Conservation (phyloP, 2,113 vertebrate species). For the Erpornis zantholeuca region DNA sequence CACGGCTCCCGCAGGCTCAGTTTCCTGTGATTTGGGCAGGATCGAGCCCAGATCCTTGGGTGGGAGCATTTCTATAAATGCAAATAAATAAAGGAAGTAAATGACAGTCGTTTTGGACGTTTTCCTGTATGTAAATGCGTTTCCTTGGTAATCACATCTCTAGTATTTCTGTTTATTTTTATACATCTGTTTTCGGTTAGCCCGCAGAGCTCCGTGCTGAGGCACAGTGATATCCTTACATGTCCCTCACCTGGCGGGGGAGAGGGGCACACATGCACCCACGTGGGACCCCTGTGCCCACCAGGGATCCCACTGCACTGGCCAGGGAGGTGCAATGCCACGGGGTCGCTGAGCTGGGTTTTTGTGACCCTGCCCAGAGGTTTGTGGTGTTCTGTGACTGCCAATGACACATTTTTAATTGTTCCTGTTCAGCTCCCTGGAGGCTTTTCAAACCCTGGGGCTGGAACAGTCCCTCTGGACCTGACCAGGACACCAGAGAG, state of each 20-base stretch:
- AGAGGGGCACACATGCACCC: background rate
- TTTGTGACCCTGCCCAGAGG: background rate
- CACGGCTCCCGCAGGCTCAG: background rate
- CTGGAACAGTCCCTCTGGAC: background rate
- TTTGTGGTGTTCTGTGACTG: background rate
- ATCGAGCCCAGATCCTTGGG: background rate
- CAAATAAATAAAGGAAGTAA: constrained; percentile 36
- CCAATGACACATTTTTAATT: background rate
- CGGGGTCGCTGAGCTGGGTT: rapidly evolving
- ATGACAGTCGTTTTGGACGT: constrained; percentile 42
- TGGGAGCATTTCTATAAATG: constrained; percentile 17
- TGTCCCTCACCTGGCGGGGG: background rate
- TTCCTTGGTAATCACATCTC: constrained; percentile 67
- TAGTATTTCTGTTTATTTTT: constrained; percentile 63
- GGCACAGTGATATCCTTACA: background rate
- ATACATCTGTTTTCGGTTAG: constrained; percentile 52
- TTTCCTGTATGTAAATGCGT: constrained; percentile 63
- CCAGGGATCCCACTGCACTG: rapidly evolving
- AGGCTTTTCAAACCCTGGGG: background rate
- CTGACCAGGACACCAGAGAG: background rate
- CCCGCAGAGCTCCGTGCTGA: background rate
- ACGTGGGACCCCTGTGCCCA: rapidly evolving
- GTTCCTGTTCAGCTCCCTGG: background rate
- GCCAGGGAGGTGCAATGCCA: background rate
- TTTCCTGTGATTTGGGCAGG: background rate